phyloP scores from a whole-genome alignment of 2,888 invertebrate species.

The Xanthia icteritia region DNA sequence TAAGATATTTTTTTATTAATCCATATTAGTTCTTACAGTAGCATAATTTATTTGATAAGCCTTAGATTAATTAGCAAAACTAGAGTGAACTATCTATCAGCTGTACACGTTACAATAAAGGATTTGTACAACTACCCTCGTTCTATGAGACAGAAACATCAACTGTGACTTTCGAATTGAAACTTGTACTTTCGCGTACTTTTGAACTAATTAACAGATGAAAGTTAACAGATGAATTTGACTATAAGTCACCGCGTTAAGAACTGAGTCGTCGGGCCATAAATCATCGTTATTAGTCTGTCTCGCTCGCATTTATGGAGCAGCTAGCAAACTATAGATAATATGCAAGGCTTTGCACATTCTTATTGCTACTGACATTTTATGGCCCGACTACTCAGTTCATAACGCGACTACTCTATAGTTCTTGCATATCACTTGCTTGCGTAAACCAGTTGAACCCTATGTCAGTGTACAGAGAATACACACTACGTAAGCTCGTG shows the following conservation, averaged over 20 bases:
- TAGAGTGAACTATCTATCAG: conserved; percentile 65
- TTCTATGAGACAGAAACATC: conserved; percentile 27
- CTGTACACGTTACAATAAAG: conserved; percentile 25
- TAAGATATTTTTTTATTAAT: not conserved
- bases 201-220: too few species aligned
- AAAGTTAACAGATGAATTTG: not conserved
- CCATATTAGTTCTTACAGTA: conserved; percentile 38
- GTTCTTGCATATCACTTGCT: not conserved
- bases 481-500: too few species aligned
- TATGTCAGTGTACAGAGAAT: not conserved
- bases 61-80: conserved; percentile 28
- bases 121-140: conserved; percentile 1
- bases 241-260: too few species aligned
- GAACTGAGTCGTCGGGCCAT: too few species aligned
- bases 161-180: not conserved
- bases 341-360: too few species aligned
- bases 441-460: not conserved
- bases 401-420: not conserved
- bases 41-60: conserved; percentile 35
- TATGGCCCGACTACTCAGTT: too few species aligned
- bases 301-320: too few species aligned
- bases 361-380: too few species aligned
- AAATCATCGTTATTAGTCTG: too few species aligned
- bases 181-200: too few species aligned
- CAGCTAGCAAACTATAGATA: too few species aligned